Percentiles rank a stretch among this genome's conserved stretches.
phyloP scores from a whole-genome alignment of 2,888 invertebrate species.

The Megastigmus dorsalis region DNA sequence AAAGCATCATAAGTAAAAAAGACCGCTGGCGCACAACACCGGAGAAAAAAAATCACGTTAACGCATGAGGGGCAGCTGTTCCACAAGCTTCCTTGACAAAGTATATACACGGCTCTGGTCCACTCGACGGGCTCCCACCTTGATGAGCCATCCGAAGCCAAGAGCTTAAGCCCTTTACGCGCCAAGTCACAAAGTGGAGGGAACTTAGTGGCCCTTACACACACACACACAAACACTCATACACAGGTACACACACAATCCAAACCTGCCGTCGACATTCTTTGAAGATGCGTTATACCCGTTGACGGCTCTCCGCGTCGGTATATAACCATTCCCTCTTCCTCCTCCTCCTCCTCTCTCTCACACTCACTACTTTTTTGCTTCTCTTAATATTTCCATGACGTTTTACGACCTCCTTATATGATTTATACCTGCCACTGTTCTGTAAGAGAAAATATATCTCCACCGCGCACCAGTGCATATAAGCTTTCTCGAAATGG shows the following conservation, averaged over 20 bases:
- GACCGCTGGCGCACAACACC: too few relatives aligned
- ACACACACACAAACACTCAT: slow-evolving; percentile 44
- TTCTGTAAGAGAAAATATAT: slow-evolving; percentile 50
- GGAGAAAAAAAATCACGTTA: slow-evolving; percentile 33
- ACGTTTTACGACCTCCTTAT: slow-evolving; percentile 50
- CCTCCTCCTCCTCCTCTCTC: background rate
- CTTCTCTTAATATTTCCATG: slow-evolving; percentile 49
- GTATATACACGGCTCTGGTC: background rate
- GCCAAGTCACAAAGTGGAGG: slow-evolving; percentile 67
- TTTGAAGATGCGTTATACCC: slow-evolving; percentile 41
- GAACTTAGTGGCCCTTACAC: slow-evolving; percentile 27
- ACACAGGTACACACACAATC: slow-evolving; percentile 13
- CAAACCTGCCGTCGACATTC: slow-evolving; percentile 24
- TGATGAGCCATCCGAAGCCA: slow-evolving; percentile 18
- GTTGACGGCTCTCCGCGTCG: slow-evolving; percentile 7
- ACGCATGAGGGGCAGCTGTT: background rate
- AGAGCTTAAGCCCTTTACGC: slow-evolving; percentile 65
- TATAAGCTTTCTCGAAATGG: slow-evolving; percentile 1
- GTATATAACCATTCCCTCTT: slow-evolving; percentile 28
- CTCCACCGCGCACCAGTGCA: background rate
- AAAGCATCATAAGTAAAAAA: too few relatives aligned
- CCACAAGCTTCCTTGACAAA: background rate
- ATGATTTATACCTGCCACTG: slow-evolving; percentile 52
- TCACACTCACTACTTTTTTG: too few relatives aligned
- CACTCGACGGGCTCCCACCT: slow-evolving; percentile 11